phyloP scores from a whole-genome alignment of 2,888 invertebrate genomes.

The Rhamphomyia laevipes region DNA sequence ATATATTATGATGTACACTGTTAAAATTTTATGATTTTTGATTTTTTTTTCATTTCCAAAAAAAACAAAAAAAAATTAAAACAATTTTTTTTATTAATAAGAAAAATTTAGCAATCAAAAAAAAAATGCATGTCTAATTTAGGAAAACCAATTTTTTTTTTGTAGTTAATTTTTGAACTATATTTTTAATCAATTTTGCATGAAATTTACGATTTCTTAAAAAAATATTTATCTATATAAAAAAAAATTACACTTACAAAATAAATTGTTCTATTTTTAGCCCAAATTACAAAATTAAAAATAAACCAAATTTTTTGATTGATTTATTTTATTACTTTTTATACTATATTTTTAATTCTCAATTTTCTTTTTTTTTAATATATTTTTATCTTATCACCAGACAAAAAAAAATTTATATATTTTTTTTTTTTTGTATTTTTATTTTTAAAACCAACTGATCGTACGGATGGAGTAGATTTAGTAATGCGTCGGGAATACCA shows the following conservation, averaged over 20 bases:
- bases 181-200: too few relatives aligned
- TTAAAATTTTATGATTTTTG: background rate
- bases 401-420: background rate
- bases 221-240: background rate
- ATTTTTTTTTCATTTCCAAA: constrained; percentile 1
- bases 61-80: background rate
- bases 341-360: too few relatives aligned
- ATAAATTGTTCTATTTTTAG: too few relatives aligned
- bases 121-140: too few relatives aligned
- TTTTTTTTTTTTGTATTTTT: constrained; percentile 17
- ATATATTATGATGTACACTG: too few relatives aligned
- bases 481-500: constrained; percentile 38
- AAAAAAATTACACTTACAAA: background rate
- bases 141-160: background rate
- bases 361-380: too few relatives aligned
- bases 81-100: too few relatives aligned
- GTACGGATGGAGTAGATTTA: constrained; percentile 44
- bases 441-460: constrained; percentile 38
- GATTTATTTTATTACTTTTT: too few relatives aligned
- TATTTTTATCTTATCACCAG: too few relatives aligned
- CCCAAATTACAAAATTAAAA: too few relatives aligned
- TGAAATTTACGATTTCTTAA: constrained; percentile 2
- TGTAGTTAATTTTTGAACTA: background rate
- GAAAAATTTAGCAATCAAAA: too few relatives aligned
- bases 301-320: too few relatives aligned